Evolutionary conservation across 2,888 invertebrate genomes (phyloP).

Genomic region (Emmelina monodactyla): DNA sequence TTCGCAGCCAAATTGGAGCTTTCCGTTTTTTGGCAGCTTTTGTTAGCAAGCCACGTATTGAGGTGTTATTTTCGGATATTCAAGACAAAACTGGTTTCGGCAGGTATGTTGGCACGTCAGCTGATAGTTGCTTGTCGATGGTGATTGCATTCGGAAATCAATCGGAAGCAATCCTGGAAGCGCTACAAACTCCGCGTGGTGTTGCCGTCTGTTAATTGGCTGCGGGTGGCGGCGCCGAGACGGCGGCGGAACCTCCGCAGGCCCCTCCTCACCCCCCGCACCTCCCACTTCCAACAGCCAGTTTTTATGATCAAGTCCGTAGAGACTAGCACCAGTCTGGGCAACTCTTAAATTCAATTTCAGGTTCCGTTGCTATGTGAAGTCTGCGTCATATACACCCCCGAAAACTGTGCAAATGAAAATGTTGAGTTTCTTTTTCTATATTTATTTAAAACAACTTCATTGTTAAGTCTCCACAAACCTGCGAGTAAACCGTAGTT

Average conservation of each 20-base stretch:
- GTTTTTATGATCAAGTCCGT: constrained; percentile 56
- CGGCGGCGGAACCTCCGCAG: constrained; percentile 64
- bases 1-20: constrained; percentile 5
- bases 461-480: no score
- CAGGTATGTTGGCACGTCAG: neutral
- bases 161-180: constrained; percentile 59
- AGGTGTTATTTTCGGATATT: neutral
- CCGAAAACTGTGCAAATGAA: no score
- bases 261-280: constrained; percentile 45
- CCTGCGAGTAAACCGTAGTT: no score
- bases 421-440: neutral
- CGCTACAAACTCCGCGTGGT: constrained; percentile 59
- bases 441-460: neutral
- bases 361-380: constrained; percentile 39
- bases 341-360: constrained; percentile 49
- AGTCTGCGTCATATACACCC: constrained; percentile 11
- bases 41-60: neutral
- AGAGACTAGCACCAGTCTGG: constrained; percentile 47
- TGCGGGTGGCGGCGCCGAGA: constrained; percentile 66
- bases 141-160: constrained; percentile 40
- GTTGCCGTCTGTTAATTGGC: constrained; percentile 62
- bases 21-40: no score
- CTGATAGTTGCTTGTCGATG: no score
- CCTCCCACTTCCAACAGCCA: constrained; percentile 39
- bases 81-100: neutral